phyloP scores from a whole-genome alignment of 2,797 vertebrate genomes.

The Meriones psammophilus region DNA sequence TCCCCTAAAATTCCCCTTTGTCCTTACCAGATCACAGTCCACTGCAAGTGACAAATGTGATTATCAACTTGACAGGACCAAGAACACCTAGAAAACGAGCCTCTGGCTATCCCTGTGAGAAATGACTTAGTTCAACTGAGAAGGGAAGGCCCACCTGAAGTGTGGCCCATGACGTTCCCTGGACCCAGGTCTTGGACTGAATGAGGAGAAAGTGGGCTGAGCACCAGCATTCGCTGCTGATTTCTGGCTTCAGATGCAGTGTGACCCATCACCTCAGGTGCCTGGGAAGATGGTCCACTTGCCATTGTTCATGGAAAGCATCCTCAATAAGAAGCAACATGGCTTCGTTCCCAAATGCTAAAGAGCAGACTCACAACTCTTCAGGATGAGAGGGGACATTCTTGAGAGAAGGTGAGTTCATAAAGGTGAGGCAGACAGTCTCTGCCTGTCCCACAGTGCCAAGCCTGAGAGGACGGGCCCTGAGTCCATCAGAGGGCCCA shows the following conservation, averaged over 20 bases:
- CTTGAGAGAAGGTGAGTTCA: neutral
- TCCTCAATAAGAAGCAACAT: neutral
- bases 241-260: neutral
- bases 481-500: rapidly evolving
- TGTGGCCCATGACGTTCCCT: neutral
- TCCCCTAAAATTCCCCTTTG: neutral
- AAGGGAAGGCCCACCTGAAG: neutral
- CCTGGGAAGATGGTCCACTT: neutral
- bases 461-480: neutral
- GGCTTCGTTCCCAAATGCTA: neutral
- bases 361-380: neutral
- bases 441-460: neutral
- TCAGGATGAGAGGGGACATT: neutral
- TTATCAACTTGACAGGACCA: neutral
- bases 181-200: neutral
- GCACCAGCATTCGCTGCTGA: neutral
- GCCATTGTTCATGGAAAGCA: neutral
- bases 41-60: neutral
- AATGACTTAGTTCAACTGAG: neutral
- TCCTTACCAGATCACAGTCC: neutral
- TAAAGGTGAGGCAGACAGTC: neutral
- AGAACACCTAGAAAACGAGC: neutral
- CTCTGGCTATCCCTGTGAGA: neutral
- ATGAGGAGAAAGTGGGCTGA: neutral
- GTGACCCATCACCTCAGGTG: neutral